These are phyloP conservation scores for Stenopsyche tienmushanensis DNA, from an alignment of 1,140 invertebrate species.

Conservation along the genomic window DNA sequence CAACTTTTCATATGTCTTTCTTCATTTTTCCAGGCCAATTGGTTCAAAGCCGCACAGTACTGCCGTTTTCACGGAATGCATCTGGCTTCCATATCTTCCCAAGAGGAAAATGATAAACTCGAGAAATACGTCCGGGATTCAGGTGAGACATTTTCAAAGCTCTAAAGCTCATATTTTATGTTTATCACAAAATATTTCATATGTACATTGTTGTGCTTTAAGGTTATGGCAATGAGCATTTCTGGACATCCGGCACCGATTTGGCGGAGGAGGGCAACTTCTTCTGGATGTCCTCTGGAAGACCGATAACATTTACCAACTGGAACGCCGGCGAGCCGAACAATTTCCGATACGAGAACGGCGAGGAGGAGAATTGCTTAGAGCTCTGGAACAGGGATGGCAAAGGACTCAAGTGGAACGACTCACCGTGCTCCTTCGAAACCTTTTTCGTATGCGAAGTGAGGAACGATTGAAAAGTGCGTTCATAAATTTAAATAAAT, in stretches of 20 bases:
- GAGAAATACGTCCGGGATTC: constrained; percentile 82
- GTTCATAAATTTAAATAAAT: not conserved
- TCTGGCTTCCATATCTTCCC: constrained; percentile 81
- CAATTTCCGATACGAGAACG: constrained; percentile 90
- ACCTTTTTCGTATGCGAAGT: constrained; percentile 91
- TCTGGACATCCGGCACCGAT: constrained; percentile 91
- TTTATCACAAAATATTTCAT: no score
- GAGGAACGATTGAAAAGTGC: constrained; percentile 51
- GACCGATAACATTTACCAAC: constrained; percentile 86
- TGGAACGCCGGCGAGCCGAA: constrained; percentile 91
- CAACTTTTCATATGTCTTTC: no score
- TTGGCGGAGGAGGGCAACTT: constrained; percentile 85
- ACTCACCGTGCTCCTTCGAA: constrained; percentile 89
- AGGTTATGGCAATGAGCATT: constrained; percentile 86
- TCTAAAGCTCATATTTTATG: no score
- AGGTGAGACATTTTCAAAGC: constrained; percentile 54
- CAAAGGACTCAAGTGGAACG: constrained; percentile 90
- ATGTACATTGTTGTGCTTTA: constrained; percentile 46
- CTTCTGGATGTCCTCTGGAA: constrained; percentile 90
- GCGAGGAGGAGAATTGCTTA: constrained; percentile 87
- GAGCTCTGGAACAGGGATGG: constrained; percentile 90
- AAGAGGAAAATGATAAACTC: constrained; percentile 84
- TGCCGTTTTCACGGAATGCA: constrained; percentile 91
- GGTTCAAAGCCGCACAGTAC: constrained; percentile 88
- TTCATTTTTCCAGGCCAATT: constrained; percentile 73